phyloP scores from a whole-genome alignment of 2,888 invertebrate species.

The Dendrolimus pini region DNA sequence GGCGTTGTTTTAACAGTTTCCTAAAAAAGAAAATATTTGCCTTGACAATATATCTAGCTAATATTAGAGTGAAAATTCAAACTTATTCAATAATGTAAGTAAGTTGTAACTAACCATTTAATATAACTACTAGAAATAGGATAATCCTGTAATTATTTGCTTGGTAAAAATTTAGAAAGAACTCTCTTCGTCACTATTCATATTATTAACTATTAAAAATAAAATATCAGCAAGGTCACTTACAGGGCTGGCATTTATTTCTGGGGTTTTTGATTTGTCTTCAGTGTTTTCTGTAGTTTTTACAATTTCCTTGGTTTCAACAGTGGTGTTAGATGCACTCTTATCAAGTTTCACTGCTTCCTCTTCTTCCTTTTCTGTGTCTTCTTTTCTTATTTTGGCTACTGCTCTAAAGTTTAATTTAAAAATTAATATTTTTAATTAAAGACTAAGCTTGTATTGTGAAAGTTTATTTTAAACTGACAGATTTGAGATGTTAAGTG shows the following conservation, averaged over 20 bases:
- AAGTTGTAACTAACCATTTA: no score
- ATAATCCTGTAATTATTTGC: no score
- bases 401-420: neutral
- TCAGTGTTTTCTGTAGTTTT: conserved; percentile 9
- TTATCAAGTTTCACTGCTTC: conserved; percentile 19
- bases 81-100: no score
- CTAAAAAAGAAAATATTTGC: neutral
- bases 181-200: no score
- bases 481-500: no score
- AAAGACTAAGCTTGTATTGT: neutral
- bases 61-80: no score
- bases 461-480: no score
- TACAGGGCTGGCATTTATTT: conserved; percentile 4
- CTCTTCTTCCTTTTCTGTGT: conserved; percentile 22
- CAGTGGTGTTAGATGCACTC: conserved; percentile 12
- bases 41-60: no score
- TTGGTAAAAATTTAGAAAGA: no score
- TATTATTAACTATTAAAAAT: neutral
- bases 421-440: neutral
- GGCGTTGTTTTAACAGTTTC: neutral
- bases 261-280: conserved; percentile 6
- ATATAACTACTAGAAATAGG: no score
- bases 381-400: conserved; percentile 45
- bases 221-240: neutral
- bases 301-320: conserved; percentile 14